phyloP scores from a whole-genome alignment of 1,140 invertebrate species.

The Gerris buenoi region DNA sequence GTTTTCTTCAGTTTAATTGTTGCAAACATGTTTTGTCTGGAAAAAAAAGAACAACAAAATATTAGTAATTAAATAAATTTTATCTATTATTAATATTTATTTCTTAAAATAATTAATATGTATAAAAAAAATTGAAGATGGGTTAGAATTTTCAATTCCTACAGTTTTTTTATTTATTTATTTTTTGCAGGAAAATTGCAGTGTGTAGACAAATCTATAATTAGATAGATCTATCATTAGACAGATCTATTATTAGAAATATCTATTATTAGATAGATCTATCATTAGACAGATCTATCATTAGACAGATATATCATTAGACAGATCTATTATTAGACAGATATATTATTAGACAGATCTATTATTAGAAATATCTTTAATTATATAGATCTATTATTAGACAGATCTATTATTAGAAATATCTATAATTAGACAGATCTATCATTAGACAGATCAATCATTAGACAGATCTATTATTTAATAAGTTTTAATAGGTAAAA shows the following conservation, averaged over 20 bases:
- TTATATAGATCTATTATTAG: neutral
- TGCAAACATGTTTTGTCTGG: slow-evolving; percentile 64
- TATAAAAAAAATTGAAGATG: neutral
- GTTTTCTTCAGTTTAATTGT: slow-evolving; percentile 74
- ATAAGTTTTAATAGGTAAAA: neutral
- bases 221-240: neutral
- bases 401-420: neutral
- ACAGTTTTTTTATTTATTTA: neutral
- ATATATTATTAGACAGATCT: neutral
- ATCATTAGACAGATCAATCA: neutral
- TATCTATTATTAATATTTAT: neutral
- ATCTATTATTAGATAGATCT: neutral
- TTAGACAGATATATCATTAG: neutral
- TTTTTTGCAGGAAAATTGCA: neutral
- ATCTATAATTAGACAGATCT: neutral
- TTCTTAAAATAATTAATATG: neutral
- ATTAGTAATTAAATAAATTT: neutral
- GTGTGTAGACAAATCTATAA: neutral
- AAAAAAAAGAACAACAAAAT: slow-evolving; percentile 28
- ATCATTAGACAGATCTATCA: neutral
- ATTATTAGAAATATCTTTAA: neutral
- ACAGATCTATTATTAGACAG: neutral
- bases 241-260: neutral
- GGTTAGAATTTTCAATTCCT: neutral
- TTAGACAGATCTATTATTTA: neutral